These are phyloP conservation scores for Philopotamus ludificatus DNA, from an alignment of 1,140 invertebrate species.

Conservation along the genomic window DNA sequence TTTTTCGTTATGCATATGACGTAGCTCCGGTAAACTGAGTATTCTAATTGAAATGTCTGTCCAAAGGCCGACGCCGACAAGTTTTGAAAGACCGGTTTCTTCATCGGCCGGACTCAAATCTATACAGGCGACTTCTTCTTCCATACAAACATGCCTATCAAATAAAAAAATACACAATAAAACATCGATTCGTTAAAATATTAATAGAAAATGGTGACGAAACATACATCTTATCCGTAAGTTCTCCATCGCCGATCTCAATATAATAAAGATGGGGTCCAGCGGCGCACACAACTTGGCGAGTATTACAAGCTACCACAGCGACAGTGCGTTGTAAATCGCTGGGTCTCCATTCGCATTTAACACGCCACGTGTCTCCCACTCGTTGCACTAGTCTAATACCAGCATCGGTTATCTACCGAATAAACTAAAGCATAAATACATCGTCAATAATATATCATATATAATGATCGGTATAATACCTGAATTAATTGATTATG, in stretches of 20 bases:
- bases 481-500: conserved; percentile 79
- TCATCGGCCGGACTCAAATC: conserved; percentile 85
- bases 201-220: no score
- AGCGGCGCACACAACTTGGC: conserved; percentile 85
- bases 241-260: conserved; percentile 68
- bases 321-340: conserved; percentile 75
- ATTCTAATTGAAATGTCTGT: conserved; percentile 93
- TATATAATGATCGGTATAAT: conserved; percentile 8
- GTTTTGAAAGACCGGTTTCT: conserved; percentile 61
- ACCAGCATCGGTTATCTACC: conserved; percentile 66
- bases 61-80: conserved; percentile 95
- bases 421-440: background rate
- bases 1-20: conserved; percentile 80
- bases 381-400: conserved; percentile 56
- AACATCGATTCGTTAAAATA: no score
- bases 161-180: no score
- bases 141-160: conserved; percentile 66
- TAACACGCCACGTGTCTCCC: conserved; percentile 68
- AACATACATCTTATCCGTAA: conserved; percentile 58
- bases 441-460: conserved; percentile 16
- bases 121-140: conserved; percentile 94
- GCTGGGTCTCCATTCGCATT: conserved; percentile 78
- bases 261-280: conserved; percentile 89
- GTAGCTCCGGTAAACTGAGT: conserved; percentile 74
- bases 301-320: conserved; percentile 82